Evolutionary conservation across 2,113 vertebrate genomes (phyloP), one percentile per base, ranked within the genome.

Genomic region (Propithecus coquereli): DNA sequence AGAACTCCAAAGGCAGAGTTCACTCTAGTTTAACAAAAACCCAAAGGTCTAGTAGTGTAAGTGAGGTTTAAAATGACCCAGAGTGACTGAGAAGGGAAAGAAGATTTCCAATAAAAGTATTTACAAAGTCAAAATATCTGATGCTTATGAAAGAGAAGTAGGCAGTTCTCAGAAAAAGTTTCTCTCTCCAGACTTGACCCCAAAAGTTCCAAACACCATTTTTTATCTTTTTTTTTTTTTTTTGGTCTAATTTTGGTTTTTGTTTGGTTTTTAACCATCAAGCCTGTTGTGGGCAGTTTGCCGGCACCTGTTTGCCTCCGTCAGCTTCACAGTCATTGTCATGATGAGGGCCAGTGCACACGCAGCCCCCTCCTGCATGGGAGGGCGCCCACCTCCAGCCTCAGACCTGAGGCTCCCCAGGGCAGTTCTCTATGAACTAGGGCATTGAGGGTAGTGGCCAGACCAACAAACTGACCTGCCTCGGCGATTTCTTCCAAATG

Each of bases 381-480:
- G 22, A 63, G 45, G 43, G n/a, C 66, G 11, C 50, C 22, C 52
- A 27, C 40, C 66, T 77, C 37, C 54, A 27, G 71, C 30, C 86
- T 76, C 86, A 81, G 70, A 52, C 25, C 32, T n/a, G 22, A 70
- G 61, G 50, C 7, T 59, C 40, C 71, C 16, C 37, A 82, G 47
- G 32, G 52, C 10, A 20, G 50, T 68, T 90, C 32, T 77, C 43
- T 81, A 70, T 18, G 34, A 37, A 74, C 8, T 37, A 45, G 32
- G 61, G 84, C 52, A n/a, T 10, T 27, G 34, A 82, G 45, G 45
- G 10, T 0, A 70, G 2, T 16, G 13, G 12, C 65, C 61, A 37
- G 61, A 95, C 40, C 52, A 14, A 90, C 13, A 63, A 66, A 71
- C 96, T 98, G 96, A 99, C 99, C 99, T 97, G 98, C 97, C 40